Base-by-base conservation (phyloP, 1,140 invertebrate species). In the Maniola jurtina region DNA sequence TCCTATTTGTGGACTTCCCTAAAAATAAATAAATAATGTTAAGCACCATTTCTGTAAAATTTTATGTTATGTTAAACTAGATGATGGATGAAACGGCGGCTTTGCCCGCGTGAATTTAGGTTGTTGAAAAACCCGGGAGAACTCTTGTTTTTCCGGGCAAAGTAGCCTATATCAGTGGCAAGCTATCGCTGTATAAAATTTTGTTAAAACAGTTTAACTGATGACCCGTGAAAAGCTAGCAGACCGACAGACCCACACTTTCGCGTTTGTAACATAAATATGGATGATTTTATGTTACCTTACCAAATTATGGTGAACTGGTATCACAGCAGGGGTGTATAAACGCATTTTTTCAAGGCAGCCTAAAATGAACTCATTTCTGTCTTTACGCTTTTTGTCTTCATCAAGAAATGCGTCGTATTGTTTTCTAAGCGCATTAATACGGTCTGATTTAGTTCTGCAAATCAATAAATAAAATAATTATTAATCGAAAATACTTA, bases 381-480 rank as follows among this genome's bases (percentile, higher is more conserved):
- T 66, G 56, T 86, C 79, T 73, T 79, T 89, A 9, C 88, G 78
- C 66, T 81, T 87, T 61, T 82, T 87, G 68, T 90, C 88, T 62
- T 90, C 86, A 73, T 90, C 86, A 9, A 90, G 65, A 72, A 87
- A 88, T 42, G 81, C 79, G 38, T 89, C 86, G 74, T 86, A 90
- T 70, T 86, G 79, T 73, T 89, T 89, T 67, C 84, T 77, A 35
- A 90, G 33, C n/a, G 76, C 69, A 58, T 88, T 85, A n/a, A 90
- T 85, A 33, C 77, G 80, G 15, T 90, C 85, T 10, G 83, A 81
- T 79, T 79, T 88, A 35, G 76, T 48, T 71, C 88, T 88, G 68
- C 34, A 82, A 79, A 33, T 14, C 25, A 15, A n/a, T n/a, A n/a
- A 42, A 2, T 38, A 15, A 55, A 9, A 40, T 45, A 25, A n/a